Evolutionary conservation across 2,113 vertebrate genomes (phyloP).

Genomic region (Varanus salvator): DNA sequence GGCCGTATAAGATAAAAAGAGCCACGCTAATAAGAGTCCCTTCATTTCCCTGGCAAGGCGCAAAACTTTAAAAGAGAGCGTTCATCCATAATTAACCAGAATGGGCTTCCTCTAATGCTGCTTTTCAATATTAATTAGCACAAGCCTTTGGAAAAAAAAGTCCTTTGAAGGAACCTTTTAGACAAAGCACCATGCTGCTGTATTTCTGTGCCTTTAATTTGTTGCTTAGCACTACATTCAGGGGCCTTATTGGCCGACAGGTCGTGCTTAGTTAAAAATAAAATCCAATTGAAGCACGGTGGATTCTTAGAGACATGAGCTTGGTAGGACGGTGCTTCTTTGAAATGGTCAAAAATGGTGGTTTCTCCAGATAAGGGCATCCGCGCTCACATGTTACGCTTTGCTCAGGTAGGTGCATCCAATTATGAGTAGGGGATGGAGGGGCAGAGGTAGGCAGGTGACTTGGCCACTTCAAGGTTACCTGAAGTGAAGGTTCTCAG

Average conservation of each 20-base stretch:
- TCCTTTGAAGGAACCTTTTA: conserved; percentile 47
- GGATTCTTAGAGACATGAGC: background rate
- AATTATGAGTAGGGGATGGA: too few species aligned
- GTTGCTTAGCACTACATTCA: conserved; percentile 26
- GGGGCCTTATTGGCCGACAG: conserved; percentile 16
- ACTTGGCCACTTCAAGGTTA: too few species aligned
- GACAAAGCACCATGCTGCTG: conserved; percentile 4
- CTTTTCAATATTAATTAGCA: conserved; percentile 49
- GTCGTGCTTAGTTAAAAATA: conserved; percentile 16
- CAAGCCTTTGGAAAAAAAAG: conserved; percentile 34
- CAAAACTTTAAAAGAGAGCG: conserved; percentile 25
- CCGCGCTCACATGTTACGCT: too few species aligned
- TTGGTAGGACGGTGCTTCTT: background rate
- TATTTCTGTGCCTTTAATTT: conserved; percentile 28
- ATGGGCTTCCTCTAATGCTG: conserved; percentile 40
- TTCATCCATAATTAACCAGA: conserved; percentile 40
- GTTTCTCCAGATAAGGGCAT: too few species aligned
- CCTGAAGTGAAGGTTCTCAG: too few species aligned
- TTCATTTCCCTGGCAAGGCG: conserved; percentile 13
- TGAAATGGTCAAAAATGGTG: background rate
- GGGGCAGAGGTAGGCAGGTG: too few species aligned
- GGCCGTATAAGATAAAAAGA: background rate
- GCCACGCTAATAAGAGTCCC: background rate
- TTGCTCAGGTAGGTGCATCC: too few species aligned
- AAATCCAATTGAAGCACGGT: conserved; percentile 13